Percentiles rank a stretch among this genome's conserved stretches.
Conservation (phyloP, 2,888 invertebrate genomes). For the Alitta virens region DNA sequence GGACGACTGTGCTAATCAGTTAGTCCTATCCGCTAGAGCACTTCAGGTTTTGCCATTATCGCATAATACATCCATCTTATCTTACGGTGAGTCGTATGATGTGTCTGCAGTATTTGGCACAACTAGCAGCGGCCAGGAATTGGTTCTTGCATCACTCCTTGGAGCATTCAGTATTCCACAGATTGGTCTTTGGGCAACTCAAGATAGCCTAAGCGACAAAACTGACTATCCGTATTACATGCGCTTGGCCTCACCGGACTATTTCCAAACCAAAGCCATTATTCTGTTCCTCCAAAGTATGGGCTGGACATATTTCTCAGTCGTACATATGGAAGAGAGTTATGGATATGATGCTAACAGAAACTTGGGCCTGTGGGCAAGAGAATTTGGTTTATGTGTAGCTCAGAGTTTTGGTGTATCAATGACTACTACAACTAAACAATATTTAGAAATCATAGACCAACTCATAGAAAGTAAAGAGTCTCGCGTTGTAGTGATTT, state of each 20-base stretch:
- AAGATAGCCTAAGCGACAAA: constrained; percentile 3
- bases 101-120: neutral
- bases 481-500: neutral
- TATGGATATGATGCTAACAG: constrained; percentile 1
- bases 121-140: neutral
- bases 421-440: neutral
- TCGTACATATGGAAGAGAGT: neutral
- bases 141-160: neutral
- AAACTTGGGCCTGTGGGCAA: neutral
- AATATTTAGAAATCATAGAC: neutral
- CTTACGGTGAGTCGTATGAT: neutral
- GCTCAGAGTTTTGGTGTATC: neutral
- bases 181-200: neutral
- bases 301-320: constrained; percentile 5
- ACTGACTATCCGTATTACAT: constrained; percentile 1
- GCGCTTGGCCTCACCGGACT: neutral
- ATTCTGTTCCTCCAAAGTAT: neutral
- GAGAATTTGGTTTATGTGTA: neutral
- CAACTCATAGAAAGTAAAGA: too few relatives aligned
- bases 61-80: neutral
- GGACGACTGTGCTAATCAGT: constrained; percentile 1
- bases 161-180: neutral
- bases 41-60: constrained; percentile 1
- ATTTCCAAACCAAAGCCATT: neutral
- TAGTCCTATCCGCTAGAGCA: neutral